A percentile compares a stretch with the other conserved stretches of the same genome.
These are phyloP conservation scores for Trididemnum miniatum DNA, from an alignment of 23 tunicate species.

Conservation along the genomic window DNA sequence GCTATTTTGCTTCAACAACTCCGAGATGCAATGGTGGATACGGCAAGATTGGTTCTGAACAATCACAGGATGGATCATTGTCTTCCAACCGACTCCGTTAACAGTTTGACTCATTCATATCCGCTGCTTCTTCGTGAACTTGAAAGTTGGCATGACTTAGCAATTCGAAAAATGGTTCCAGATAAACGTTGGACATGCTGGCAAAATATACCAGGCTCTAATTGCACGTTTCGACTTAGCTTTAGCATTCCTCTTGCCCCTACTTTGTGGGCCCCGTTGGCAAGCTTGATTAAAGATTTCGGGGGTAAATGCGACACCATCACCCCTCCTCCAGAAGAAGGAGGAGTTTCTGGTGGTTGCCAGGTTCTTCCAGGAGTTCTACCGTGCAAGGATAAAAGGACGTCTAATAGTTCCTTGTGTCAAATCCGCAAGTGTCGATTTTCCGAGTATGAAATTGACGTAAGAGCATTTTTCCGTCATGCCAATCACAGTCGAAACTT, in stretches of 20 bases:
- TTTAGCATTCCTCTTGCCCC: slow-evolving; percentile 76
- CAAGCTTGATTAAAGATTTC: slow-evolving; percentile 51
- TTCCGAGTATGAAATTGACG: slow-evolving; percentile 58
- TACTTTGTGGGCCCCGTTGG: slow-evolving; percentile 68
- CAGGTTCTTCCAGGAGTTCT: slow-evolving; percentile 41
- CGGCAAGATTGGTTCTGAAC: slow-evolving; percentile 52
- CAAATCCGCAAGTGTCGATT: slow-evolving; percentile 57
- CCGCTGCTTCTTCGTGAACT: slow-evolving; percentile 75
- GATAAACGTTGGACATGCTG: slow-evolving; percentile 44
- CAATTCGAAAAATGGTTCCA: slow-evolving; percentile 54
- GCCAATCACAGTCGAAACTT: slow-evolving; percentile 73
- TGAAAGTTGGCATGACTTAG: slow-evolving; percentile 73
- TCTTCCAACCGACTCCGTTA: slow-evolving; percentile 52
- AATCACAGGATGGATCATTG: slow-evolving; percentile 74
- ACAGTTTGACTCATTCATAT: slow-evolving; percentile 63
- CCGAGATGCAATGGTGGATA: slow-evolving; percentile 43
- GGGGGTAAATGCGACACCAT: slow-evolving; percentile 52
- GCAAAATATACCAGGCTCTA: background rate
- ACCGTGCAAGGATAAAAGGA: slow-evolving; percentile 21
- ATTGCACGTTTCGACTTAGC: slow-evolving; percentile 33
- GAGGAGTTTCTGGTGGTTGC: slow-evolving; percentile 15
- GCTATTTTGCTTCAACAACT: slow-evolving; percentile 51
- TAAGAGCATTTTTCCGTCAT: slow-evolving; percentile 76
- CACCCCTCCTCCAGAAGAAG: background rate
- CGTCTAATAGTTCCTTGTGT: slow-evolving; percentile 35